Percentiles rank a stretch among this genome's conserved stretches.
phyloP scores from a whole-genome alignment of 2,797 vertebrate species.

The Enteromius paludinosus region DNA sequence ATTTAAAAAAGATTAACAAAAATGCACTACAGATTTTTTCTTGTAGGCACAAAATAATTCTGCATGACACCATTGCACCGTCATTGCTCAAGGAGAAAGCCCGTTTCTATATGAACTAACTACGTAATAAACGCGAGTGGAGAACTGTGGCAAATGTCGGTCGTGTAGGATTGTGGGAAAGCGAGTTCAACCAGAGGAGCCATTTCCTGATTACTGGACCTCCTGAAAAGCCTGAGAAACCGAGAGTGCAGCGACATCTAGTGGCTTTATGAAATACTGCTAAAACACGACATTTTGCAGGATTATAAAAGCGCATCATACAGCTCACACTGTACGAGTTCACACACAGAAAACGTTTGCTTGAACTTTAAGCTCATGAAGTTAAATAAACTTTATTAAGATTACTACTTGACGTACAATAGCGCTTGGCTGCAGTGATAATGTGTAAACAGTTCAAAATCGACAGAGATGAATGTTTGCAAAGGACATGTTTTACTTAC shows the following conservation, averaged over 20 bases:
- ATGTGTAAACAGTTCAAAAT: too few species aligned
- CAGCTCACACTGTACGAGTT: background rate
- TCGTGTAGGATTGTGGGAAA: conserved; percentile 37
- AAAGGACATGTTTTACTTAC: background rate
- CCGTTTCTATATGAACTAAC: background rate
- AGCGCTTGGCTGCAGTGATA: background rate
- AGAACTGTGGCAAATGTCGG: background rate
- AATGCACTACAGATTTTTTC: background rate
- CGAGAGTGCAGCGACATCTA: background rate
- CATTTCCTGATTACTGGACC: conserved; percentile 2
- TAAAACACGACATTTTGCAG: too few species aligned
- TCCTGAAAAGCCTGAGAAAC: background rate
- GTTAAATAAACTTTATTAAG: too few species aligned
- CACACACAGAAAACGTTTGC: background rate
- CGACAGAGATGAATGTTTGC: background rate
- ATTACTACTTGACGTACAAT: background rate
- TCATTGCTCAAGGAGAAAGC: background rate
- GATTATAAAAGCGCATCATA: background rate
- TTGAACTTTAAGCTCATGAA: background rate
- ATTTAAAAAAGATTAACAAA: background rate
- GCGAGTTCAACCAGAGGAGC: background rate
- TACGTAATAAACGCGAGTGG: background rate
- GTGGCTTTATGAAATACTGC: background rate
- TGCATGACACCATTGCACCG: too few species aligned
- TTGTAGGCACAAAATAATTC: background rate